Conservation (phyloP, 2,113 vertebrate genomes). For the Aplodontia rufa region DNA sequence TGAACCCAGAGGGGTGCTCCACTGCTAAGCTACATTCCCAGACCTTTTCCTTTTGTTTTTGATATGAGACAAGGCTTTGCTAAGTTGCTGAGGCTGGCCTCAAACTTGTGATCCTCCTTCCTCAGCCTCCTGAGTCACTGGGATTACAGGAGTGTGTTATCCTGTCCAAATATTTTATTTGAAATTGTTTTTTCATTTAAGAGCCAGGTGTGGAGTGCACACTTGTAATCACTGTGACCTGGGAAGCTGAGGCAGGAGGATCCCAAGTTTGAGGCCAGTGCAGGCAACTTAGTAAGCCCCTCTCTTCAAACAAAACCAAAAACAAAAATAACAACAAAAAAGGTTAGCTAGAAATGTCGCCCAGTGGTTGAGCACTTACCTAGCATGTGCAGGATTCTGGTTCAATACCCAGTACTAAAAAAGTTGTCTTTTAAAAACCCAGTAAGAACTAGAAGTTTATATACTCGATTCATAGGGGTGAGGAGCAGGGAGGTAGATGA, state of each 20-base stretch:
- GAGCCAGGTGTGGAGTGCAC: neutral
- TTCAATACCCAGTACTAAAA: neutral
- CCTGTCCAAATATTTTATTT: neutral
- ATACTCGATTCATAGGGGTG: neutral
- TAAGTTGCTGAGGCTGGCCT: too few species aligned
- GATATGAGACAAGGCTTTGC: too few species aligned
- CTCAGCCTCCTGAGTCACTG: too few species aligned
- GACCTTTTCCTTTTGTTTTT: too few species aligned
- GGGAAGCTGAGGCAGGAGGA: neutral
- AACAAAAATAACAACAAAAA: too few species aligned
- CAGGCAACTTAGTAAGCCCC: neutral
- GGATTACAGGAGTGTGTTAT: too few species aligned
- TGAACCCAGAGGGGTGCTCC: too few species aligned
- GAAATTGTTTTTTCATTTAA: neutral
- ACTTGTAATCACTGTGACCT: neutral
- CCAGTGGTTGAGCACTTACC: neutral
- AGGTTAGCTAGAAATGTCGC: neutral
- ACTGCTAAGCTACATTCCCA: too few species aligned
- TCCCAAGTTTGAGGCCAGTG: neutral
- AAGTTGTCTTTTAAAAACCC: neutral
- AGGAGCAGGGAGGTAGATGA: neutral
- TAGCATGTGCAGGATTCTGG: too few species aligned
- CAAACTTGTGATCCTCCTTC: too few species aligned
- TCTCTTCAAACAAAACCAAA: neutral
- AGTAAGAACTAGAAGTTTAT: neutral